Evolutionary conservation across 1,140 invertebrate species (phyloP).

Genomic region (Calycopis cecrops): DNA sequence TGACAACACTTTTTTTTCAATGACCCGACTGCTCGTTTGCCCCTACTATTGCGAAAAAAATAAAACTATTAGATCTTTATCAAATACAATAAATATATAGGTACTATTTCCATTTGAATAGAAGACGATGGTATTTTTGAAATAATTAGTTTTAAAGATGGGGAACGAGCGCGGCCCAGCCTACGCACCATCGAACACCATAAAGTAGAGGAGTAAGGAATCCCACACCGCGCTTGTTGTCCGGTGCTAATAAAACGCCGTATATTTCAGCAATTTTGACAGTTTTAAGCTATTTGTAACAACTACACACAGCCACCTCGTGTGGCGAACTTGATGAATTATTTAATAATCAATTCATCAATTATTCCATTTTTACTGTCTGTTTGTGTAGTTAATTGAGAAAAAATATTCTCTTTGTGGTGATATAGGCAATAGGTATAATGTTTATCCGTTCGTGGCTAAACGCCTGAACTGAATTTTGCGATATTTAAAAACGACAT

Average conservation of each 20-base stretch:
- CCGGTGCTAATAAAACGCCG: conserved; percentile 66
- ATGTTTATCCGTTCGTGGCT: too few species aligned
- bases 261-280: conserved; percentile 73
- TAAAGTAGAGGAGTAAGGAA: conserved; percentile 64
- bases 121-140: conserved; percentile 17
- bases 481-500: too few species aligned
- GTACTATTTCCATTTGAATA: conserved; percentile 3
- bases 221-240: conserved; percentile 60
- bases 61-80: too few species aligned
- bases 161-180: conserved; percentile 46
- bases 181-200: conserved; percentile 48
- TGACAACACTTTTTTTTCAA: too few species aligned
- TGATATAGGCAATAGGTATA: too few species aligned
- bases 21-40: too few species aligned
- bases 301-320: conserved; percentile 33
- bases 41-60: too few species aligned
- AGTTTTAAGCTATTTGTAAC: conserved; percentile 62
- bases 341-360: too few species aligned
- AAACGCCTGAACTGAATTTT: too few species aligned
- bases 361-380: too few species aligned
- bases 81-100: background rate
- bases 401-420: too few species aligned
- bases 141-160: conserved; percentile 48
- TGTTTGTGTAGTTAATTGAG: too few species aligned
- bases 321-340: conserved; percentile 12